Conservation (phyloP, 2,113 vertebrate species). For the Periophthalmus modestus region DNA sequence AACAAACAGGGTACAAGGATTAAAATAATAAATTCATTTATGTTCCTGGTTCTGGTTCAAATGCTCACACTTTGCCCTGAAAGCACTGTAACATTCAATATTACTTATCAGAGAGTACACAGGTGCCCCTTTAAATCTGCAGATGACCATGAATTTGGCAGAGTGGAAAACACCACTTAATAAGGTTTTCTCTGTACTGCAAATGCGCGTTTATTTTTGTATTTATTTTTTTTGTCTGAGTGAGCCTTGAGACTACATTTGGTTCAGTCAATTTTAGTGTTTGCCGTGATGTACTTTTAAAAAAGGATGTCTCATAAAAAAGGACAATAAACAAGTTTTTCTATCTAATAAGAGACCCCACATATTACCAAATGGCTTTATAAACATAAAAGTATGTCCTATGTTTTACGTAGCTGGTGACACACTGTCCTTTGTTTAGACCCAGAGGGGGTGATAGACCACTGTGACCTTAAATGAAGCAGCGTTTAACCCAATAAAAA, state of each 20-base stretch:
- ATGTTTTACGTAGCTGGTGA: not conserved
- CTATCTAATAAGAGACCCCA: not conserved
- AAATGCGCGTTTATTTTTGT: constrained; percentile 9
- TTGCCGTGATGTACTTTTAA: not conserved
- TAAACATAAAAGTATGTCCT: not conserved
- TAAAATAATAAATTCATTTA: constrained; percentile 11
- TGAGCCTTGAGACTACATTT: constrained; percentile 25
- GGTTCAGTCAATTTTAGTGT: constrained; percentile 7
- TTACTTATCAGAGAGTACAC: not conserved
- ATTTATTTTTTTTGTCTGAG: constrained; percentile 9
- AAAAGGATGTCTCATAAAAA: not conserved
- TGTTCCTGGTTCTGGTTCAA: constrained; percentile 5
- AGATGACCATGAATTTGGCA: not conserved
- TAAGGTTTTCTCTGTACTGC: constrained; percentile 18
- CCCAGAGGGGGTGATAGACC: not conserved
- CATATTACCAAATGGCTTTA: not conserved
- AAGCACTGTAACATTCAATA: not conserved
- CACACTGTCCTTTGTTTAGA: not conserved
- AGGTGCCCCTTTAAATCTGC: not conserved
- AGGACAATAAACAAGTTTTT: not conserved
- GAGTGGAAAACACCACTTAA: not conserved
- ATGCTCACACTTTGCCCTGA: not conserved
- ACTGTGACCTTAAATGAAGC: not conserved
- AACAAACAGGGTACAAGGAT: constrained; percentile 14
- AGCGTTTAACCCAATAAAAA: not conserved